Evolutionary conservation across 2,797 vertebrate genomes (phyloP), one percentile per base, ranked within the genome.

Genomic region (Molossus alvarezi): DNA sequence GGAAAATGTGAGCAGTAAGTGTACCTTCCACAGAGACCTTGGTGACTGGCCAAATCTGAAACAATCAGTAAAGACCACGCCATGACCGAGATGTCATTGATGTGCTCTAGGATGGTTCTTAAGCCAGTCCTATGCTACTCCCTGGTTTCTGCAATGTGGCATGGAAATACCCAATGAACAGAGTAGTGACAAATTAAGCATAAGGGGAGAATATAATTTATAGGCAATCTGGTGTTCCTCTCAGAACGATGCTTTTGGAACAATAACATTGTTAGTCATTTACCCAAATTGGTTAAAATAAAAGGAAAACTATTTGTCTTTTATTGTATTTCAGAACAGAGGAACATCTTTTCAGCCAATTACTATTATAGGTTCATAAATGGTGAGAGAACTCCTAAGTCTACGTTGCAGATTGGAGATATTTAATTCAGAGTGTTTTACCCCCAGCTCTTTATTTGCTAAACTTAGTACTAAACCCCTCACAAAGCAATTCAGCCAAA

Each of bases 271-370:
- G 14, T 75, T 93, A 96, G 37, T 53, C 91, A 80, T 77, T 97
- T 96, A 84, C 29, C 15, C 21, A 96, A 97, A 84, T 15, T 89
- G 64, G 97, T 95, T 84, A 93, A 96, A 95, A 71, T 1, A 0
- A 33, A 82, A 33, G 1, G 75, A 96, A 11, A 21, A 23, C 20
- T 17, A 48, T 57, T 27, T 93, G 7, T 67, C 72, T 95, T 93
- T 96, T 88, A 18, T n/a, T 95, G 75, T 0, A 83, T 88, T 97
- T 94, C 29, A 73, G 96, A 90, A 23, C 29, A 91, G 95, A 95
- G 51, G 57, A 95, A 83, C 73, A 93, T 86, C 23, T 96, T 96
- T 25, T 18, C 69, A 86, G 5, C 45, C 20, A 77, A 0, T 94
- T 92, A 83, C 58, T 86, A 5, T 60, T 71, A 4, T 92, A 64